A percentile compares a stretch with the other conserved stretches of the same genome.
Conservation (phyloP, 2,888 invertebrate genomes). For the Drosophila mayaguana region DNA sequence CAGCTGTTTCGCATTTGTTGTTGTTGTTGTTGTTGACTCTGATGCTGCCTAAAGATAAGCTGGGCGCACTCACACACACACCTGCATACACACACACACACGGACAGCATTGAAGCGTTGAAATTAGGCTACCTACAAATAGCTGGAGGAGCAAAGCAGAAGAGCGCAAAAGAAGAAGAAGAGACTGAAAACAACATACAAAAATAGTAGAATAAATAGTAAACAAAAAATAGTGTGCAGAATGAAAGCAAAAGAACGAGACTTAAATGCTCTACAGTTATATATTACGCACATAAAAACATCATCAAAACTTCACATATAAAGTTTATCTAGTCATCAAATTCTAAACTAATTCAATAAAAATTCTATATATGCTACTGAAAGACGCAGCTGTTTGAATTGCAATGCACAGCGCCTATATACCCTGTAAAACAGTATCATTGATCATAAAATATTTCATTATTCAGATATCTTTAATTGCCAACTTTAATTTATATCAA, state of each 20-base stretch:
- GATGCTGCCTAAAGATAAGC: constrained; percentile 73
- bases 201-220: constrained; percentile 7
- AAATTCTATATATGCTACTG: not conserved
- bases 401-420: not conserved
- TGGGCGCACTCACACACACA: constrained; percentile 37
- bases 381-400: not conserved
- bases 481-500: too few species aligned
- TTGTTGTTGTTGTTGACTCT: constrained; percentile 42
- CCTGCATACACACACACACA: constrained; percentile 12
- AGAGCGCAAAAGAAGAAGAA: not conserved
- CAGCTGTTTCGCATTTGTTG: constrained; percentile 35
- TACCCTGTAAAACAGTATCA: not conserved
- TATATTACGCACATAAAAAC: not conserved
- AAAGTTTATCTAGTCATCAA: not conserved
- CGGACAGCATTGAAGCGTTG: constrained; percentile 77
- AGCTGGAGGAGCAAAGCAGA: constrained; percentile 30
- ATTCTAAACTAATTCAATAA: not conserved
- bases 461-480: too few species aligned
- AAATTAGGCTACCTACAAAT: constrained; percentile 77
- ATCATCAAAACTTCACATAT: not conserved
- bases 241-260: not conserved
- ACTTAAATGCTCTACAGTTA: not conserved
- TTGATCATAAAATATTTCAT: not conserved
- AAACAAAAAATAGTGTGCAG: constrained; percentile 11
- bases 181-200: not conserved